phyloP scores from a whole-genome alignment of 2,888 invertebrate genomes.

The Morpho achilles region DNA sequence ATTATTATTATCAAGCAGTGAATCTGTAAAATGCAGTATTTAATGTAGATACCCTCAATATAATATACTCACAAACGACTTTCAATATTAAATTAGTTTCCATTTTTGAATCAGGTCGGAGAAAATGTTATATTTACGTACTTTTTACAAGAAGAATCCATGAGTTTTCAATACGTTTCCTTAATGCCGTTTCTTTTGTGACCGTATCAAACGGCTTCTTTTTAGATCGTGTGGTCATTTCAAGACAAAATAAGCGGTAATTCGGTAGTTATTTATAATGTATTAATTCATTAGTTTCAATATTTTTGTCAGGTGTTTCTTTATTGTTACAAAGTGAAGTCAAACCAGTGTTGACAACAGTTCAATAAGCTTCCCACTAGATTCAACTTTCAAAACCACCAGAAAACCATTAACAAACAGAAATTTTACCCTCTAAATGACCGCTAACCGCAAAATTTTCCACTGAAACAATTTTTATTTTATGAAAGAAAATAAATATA shows the following conservation, averaged over 20 bases:
- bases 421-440: too few species aligned
- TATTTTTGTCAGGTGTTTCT: too few species aligned
- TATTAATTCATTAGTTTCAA: too few species aligned
- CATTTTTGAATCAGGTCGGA: background rate
- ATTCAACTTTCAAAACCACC: too few species aligned
- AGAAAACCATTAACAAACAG: too few species aligned
- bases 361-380: too few species aligned
- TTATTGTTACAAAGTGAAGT: too few species aligned
- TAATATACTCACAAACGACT: background rate
- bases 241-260: background rate
- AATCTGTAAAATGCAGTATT: conserved; percentile 46
- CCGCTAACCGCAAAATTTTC: too few species aligned
- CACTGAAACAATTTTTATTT: too few species aligned
- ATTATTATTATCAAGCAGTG: conserved; percentile 51
- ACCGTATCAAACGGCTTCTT: conserved; percentile 72
- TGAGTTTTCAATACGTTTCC: conserved; percentile 81
- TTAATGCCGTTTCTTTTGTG: conserved; percentile 52
- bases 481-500: too few species aligned
- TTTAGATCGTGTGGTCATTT: conserved; percentile 77
- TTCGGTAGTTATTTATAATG: too few species aligned
- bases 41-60: background rate
- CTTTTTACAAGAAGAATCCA: conserved; percentile 85
- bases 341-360: too few species aligned
- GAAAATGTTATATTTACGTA: conserved; percentile 35
- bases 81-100: conserved; percentile 3